A percentile compares a stretch with the other conserved stretches of the same genome.
phyloP scores from a whole-genome alignment of 2,888 invertebrate genomes.

The Steinernema scapterisci region DNA sequence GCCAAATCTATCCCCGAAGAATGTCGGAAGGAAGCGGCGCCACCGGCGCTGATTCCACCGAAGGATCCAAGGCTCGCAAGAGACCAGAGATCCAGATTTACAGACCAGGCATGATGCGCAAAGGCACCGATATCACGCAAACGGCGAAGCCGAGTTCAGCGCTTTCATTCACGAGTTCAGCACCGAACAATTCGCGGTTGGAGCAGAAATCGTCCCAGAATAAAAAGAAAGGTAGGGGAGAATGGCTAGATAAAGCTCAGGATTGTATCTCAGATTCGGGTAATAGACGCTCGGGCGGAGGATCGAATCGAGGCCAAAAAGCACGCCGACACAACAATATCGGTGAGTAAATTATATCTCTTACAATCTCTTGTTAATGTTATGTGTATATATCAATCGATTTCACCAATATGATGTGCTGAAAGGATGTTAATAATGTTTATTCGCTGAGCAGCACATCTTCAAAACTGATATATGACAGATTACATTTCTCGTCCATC shows the following conservation, averaged over 20 bases:
- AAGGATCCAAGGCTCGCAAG: neutral
- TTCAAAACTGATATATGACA: too few species aligned
- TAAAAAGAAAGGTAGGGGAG: neutral
- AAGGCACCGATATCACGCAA: constrained; percentile 38
- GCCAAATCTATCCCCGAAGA: neutral
- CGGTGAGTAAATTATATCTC: too few species aligned
- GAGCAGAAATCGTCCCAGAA: neutral
- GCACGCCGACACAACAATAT: neutral
- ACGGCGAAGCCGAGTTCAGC: constrained; percentile 5
- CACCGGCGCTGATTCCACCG: neutral
- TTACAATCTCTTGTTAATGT: too few species aligned
- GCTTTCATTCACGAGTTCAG: neutral
- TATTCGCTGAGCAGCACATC: too few species aligned
- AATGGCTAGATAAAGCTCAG: neutral
- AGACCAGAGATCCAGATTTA: constrained; percentile 37
- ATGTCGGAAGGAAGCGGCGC: constrained; percentile 24
- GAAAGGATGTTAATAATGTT: too few species aligned
- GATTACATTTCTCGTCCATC: neutral
- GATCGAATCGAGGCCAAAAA: neutral
- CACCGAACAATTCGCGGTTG: neutral
- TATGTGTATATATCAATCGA: too few species aligned
- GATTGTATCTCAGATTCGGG: neutral
- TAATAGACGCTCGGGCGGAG: neutral
- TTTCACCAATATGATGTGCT: too few species aligned
- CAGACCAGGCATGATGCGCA: constrained; percentile 39